Conservation (phyloP, 2,888 invertebrate species). For the Pseudolycoriella hygida region DNA sequence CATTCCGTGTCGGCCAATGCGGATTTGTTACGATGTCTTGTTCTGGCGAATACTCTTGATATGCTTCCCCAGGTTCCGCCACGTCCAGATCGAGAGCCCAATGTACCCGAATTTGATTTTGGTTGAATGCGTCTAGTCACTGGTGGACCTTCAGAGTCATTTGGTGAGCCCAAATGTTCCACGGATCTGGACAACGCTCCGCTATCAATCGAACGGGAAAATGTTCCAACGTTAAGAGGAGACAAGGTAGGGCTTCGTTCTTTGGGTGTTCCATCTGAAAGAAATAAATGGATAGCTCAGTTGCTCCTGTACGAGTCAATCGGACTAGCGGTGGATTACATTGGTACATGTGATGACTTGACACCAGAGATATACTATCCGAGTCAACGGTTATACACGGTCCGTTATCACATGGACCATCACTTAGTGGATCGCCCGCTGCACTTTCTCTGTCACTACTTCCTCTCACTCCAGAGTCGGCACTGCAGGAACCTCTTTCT, state of each 20-base stretch:
- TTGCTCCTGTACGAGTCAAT: too few relatives aligned
- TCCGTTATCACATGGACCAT: constrained; percentile 37
- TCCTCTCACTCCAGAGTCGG: constrained; percentile 31
- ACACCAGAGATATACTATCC: constrained; percentile 29
- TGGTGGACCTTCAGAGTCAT: constrained; percentile 47
- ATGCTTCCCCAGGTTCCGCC: constrained; percentile 81
- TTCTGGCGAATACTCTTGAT: constrained; percentile 73
- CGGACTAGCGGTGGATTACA: too few relatives aligned
- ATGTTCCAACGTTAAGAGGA: constrained; percentile 56
- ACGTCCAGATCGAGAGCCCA: constrained; percentile 36
- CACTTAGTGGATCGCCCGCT: constrained; percentile 57
- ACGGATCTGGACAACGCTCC: constrained; percentile 30
- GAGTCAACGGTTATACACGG: constrained; percentile 29
- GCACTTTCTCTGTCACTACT: constrained; percentile 67
- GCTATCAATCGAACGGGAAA: constrained; percentile 41
- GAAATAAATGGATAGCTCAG: constrained; percentile 17
- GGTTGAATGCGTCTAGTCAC: constrained; percentile 28
- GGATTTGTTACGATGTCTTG: constrained; percentile 63
- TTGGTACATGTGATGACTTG: constrained; percentile 30
- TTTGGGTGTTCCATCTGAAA: constrained; percentile 56
- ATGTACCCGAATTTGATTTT: constrained; percentile 26
- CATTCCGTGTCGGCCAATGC: constrained; percentile 8
- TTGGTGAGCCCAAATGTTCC: constrained; percentile 67
- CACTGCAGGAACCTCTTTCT: constrained; percentile 70
- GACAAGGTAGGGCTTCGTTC: constrained; percentile 73